These are phyloP conservation scores for Euproctis similis DNA, from an alignment of 2,888 invertebrate genomes.

Conservation along the genomic window DNA sequence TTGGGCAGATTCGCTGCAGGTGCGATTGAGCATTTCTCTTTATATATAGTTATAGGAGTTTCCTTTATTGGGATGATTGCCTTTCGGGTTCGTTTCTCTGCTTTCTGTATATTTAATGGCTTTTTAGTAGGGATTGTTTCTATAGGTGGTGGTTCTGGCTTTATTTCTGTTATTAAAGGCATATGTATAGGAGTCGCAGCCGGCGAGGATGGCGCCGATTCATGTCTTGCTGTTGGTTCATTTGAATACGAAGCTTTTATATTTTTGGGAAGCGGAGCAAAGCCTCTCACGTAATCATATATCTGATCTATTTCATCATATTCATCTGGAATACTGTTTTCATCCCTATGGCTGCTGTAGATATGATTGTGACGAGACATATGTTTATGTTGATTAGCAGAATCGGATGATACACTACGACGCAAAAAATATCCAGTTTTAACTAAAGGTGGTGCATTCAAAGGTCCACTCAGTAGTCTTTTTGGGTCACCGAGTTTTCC, in stretches of 20 bases:
- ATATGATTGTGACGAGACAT: conserved; percentile 69
- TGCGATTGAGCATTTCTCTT: conserved; percentile 76
- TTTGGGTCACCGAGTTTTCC: conserved; percentile 84
- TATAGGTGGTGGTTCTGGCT: conserved; percentile 93
- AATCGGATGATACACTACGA: conserved; percentile 86
- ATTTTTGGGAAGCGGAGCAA: conserved; percentile 91
- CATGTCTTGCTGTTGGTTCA: conserved; percentile 60
- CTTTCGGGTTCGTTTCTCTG: conserved; percentile 85
- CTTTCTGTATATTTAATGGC: conserved; percentile 71
- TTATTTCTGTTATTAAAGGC: conserved; percentile 75
- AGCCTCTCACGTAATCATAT: conserved; percentile 95
- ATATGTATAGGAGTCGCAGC: conserved; percentile 74
- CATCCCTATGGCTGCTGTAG: conserved; percentile 77
- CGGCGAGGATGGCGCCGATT: conserved; percentile 73
- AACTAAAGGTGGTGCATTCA: conserved; percentile 61
- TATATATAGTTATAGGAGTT: conserved; percentile 69
- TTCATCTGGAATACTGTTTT: conserved; percentile 83
- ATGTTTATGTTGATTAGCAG: conserved; percentile 77
- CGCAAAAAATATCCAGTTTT: conserved; percentile 83
- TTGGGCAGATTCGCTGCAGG: conserved; percentile 79
- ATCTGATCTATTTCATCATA: conserved; percentile 98
- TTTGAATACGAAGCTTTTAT: conserved; percentile 79
- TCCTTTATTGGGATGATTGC: conserved; percentile 77
- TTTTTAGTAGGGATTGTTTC: conserved; percentile 93
- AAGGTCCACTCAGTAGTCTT: conserved; percentile 56